Evolutionary conservation across 2,113 vertebrate genomes (phyloP), one percentile per base, ranked within the genome.

Genomic region (Jaculus jaculus): DNA sequence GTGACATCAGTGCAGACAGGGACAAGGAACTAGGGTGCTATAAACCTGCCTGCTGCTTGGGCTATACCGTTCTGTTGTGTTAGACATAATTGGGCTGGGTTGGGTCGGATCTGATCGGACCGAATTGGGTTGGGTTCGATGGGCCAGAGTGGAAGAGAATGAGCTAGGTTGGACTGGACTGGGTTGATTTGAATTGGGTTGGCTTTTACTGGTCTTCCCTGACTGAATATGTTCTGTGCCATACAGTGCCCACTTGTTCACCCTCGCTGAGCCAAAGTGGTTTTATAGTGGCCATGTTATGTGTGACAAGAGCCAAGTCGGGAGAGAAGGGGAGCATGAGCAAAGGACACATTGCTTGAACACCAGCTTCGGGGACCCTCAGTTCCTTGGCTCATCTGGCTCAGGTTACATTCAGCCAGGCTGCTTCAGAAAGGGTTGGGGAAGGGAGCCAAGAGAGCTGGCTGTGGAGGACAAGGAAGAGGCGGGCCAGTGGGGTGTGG

Each of bases 361-460:
- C 30, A 13, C 75, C 63, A 63, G 86, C 79, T 54, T 34, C 42
- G 42, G 71, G 16, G 58, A 61, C 16, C 60, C 39, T 34, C 60
- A 2, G 34, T 16, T 34, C 24, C 32, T 54, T 87, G 32, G 28
- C 69, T 90, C 30, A 58, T 24, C 39, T 15, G 9, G 84, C 71
- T 90, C 79, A 51, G 78, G 47, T 86, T 83, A 71, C 42, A 68
- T 42, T 7, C 51, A 23, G 34, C 61, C 20, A 28, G 54, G 78
- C 37, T 54, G 92, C 63, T 87, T 71, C 61, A 68, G 39, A 85
- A 80, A 37, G 23, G 61, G 21, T 7, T 2, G 51, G 42, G 63
- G 82, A 69, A 82, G 84, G 82, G 24, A 87, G 82, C 82, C 89
- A 90, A 63, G 54, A 61, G 34, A n/a, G n/a, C n/a, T n/a, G n/a